A percentile compares a stretch with the other conserved stretches of the same genome.
Evolutionary conservation across 1,140 invertebrate species (phyloP).

Genomic region (Heterodera schachtii): DNA sequence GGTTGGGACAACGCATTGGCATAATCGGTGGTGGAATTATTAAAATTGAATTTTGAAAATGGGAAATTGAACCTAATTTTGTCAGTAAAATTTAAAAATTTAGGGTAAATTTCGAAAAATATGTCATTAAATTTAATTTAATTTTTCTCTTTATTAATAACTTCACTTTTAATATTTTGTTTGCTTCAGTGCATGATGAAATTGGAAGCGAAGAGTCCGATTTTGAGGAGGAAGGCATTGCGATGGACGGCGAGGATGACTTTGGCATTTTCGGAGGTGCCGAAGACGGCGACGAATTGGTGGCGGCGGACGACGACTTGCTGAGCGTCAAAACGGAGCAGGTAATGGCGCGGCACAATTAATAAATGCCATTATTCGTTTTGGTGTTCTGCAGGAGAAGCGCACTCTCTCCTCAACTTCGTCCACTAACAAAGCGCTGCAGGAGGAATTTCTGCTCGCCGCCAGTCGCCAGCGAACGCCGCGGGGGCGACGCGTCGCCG

Average conservation of each 20-base stretch:
- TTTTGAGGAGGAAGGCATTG: conserved; percentile 60
- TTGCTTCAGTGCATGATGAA: conserved; percentile 60
- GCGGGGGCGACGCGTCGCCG: background rate
- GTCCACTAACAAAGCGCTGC: conserved; percentile 27
- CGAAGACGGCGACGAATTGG: conserved; percentile 13
- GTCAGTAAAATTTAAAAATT: too few relatives aligned
- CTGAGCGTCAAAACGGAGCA: conserved; percentile 59
- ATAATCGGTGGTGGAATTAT: conserved; percentile 53
- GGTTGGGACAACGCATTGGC: conserved; percentile 64
- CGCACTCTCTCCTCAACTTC: conserved; percentile 56
- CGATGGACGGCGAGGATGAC: conserved; percentile 63
- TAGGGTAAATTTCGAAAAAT: background rate
- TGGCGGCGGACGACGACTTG: conserved; percentile 45
- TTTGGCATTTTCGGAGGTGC: conserved; percentile 33
- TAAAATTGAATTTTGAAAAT: conserved; percentile 10
- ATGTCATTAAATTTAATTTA: too few relatives aligned
- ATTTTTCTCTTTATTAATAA: too few relatives aligned
- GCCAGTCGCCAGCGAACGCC: background rate
- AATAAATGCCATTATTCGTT: background rate
- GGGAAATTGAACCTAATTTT: too few relatives aligned
- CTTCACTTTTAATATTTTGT: conserved; percentile 8
- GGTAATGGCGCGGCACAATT: conserved; percentile 36
- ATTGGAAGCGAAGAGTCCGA: conserved; percentile 62
- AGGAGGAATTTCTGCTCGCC: conserved; percentile 13
- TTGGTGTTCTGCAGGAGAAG: conserved; percentile 47